Base-by-base conservation (phyloP, 1,140 invertebrate species). In the Conus betulinus region DNA sequence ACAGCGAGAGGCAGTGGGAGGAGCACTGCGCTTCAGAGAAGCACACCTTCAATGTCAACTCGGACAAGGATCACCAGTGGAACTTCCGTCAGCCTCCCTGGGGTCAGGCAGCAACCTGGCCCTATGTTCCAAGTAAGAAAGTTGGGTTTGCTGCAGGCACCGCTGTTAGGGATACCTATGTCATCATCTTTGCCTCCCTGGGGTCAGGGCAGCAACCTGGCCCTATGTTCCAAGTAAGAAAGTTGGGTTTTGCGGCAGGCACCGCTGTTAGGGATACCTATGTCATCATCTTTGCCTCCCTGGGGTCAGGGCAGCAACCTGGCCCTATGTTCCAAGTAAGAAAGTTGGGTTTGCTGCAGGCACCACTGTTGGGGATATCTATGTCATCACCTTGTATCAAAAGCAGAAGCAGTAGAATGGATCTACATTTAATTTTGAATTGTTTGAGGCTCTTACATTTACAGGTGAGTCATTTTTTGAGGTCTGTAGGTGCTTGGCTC, bases 41-140 rank as follows among this genome's bases (percentile, higher is more conserved):
- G 83, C 94, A 94, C 87, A 93, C 89, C 67, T 93, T 93, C 86
- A 94, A 94, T 87, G 92, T 95, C 15, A 94, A 94, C 89, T 94
- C 93, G 25, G 94, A 95, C 90, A 93, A 93, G 79, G 94, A 95
- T 83, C 93, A 94, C 86, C 93, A 94, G 91, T 95, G 94, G 94
- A 95, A 95, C 88, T 94, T 92, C 88, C 90, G 94, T 74, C 93
- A 94, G 78, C 94, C 94, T 71, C 94, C 11, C 39, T 94, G 93
- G 94, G 93, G 93, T 11, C 88, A 90, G n/a, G 90, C 4, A 89
- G 88, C 25, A 93, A 90, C 79, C 93, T 93, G 89, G 90, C 90
- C 82, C 91, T 95, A 11, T 95, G 93, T 91, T 23, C 82, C 55
- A 92, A 92, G 94, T 94, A 90, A 91, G 93, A 88, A 3, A 39